phyloP scores from a whole-genome alignment of 1,140 invertebrate genomes.

The Brachionus rotundiformis region DNA sequence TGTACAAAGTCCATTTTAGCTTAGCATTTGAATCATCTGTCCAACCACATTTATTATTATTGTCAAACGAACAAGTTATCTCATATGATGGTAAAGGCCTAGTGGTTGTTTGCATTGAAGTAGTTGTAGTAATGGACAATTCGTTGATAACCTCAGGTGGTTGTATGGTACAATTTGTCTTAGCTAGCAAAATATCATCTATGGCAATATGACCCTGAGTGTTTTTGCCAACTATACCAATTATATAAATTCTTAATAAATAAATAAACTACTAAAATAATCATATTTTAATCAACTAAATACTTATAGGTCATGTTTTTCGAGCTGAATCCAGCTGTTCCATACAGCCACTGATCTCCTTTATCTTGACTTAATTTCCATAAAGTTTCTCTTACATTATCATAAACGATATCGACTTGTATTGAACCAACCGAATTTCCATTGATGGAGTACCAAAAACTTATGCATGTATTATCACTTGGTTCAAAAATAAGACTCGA shows the following conservation, averaged over 20 bases:
- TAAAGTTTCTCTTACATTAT: slow-evolving; percentile 16
- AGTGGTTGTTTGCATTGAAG: slow-evolving; percentile 55
- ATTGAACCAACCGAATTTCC: slow-evolving; percentile 56
- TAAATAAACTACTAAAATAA: no score
- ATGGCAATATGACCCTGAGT: slow-evolving; percentile 36
- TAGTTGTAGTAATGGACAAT: slow-evolving; percentile 53
- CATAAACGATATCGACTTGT: slow-evolving; percentile 54
- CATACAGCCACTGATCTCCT: slow-evolving; percentile 26
- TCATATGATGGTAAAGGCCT: neutral
- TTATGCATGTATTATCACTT: neutral
- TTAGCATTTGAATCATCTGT: slow-evolving; percentile 54
- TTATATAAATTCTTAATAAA: neutral
- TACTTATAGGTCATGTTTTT: slow-evolving; percentile 45
- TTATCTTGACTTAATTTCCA: slow-evolving; percentile 39
- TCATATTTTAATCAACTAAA: no score
- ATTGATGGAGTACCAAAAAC: slow-evolving; percentile 59
- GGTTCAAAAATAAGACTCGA: slow-evolving; percentile 16
- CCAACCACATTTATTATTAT: slow-evolving; percentile 67
- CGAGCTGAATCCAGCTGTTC: neutral
- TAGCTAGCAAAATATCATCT: slow-evolving; percentile 21
- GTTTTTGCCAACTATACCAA: neutral
- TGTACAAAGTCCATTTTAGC: slow-evolving; percentile 59
- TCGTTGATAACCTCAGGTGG: slow-evolving; percentile 55
- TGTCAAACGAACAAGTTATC: slow-evolving; percentile 24
- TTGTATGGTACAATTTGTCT: slow-evolving; percentile 52